phyloP scores from a whole-genome alignment of 2,113 vertebrate species.

The Prolemur simus region DNA sequence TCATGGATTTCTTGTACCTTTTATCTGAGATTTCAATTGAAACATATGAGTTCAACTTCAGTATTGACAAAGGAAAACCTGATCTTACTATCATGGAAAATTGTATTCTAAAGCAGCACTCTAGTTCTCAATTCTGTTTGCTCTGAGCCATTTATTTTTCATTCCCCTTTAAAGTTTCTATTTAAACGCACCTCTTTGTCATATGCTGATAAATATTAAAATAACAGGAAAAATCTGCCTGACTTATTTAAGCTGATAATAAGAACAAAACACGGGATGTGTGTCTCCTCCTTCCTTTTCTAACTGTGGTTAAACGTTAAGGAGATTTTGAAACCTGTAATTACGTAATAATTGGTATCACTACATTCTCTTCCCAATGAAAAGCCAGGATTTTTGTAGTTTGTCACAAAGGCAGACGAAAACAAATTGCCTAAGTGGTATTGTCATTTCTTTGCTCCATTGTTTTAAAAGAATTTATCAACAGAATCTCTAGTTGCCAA shows the following conservation, averaged over 20 bases:
- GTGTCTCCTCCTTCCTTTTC: constrained; percentile 82
- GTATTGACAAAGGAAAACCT: background rate
- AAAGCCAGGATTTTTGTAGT: constrained; percentile 65
- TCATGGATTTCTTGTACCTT: background rate
- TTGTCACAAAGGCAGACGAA: constrained; percentile 66
- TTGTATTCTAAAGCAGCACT: background rate
- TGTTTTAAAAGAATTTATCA: constrained; percentile 65
- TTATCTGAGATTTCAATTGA: background rate
- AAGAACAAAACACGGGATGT: constrained; percentile 87
- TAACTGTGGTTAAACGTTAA: constrained; percentile 69
- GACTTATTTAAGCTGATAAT: constrained; percentile 86
- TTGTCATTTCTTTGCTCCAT: constrained; percentile 60
- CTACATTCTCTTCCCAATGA: constrained; percentile 57
- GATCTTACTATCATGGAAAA: constrained; percentile 9
- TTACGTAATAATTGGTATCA: constrained; percentile 66
- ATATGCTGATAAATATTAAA: constrained; percentile 83
- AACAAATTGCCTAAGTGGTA: constrained; percentile 72
- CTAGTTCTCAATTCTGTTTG: background rate
- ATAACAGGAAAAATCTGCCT: constrained; percentile 96
- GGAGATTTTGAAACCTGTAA: constrained; percentile 75
- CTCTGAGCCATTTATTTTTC: constrained; percentile 50
- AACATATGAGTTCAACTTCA: background rate
- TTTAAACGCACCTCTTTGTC: constrained; percentile 78
- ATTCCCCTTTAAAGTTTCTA: constrained; percentile 55
- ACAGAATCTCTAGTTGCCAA: constrained; percentile 46